phyloP scores from a whole-genome alignment of 2,113 vertebrate species.

The Tragelaphus strepsiceros region DNA sequence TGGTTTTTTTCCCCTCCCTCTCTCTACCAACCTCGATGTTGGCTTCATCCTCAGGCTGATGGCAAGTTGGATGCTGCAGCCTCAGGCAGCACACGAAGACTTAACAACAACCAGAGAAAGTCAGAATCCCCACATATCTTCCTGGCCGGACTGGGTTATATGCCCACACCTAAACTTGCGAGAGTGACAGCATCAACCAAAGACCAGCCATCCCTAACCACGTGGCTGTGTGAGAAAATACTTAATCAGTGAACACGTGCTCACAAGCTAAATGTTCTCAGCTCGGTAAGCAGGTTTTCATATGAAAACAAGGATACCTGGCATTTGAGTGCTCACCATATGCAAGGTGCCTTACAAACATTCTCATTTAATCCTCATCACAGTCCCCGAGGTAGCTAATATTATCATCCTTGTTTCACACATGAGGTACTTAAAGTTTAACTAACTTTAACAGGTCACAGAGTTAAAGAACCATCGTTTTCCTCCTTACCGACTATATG shows the following conservation, averaged over 20 bases:
- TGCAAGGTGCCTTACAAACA: background rate
- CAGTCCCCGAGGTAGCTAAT: background rate
- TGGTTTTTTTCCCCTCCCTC: background rate
- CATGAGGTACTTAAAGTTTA: background rate
- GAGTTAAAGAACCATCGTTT: background rate
- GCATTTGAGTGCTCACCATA: background rate
- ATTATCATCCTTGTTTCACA: background rate
- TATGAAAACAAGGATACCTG: background rate
- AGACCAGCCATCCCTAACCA: background rate
- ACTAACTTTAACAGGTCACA: background rate
- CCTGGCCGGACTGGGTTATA: background rate
- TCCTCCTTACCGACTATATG: background rate
- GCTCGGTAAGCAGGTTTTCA: background rate
- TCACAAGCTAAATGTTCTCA: background rate
- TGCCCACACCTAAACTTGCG: background rate
- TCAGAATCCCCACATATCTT: background rate
- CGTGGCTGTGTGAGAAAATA: background rate
- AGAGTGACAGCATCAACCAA: background rate
- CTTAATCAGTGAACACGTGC: background rate
- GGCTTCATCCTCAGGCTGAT: background rate
- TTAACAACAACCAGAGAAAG: background rate
- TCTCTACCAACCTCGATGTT: background rate
- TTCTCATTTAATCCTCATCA: background rate
- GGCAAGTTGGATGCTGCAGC: background rate
- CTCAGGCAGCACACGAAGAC: background rate